These are phyloP conservation scores for Heliconius hewitsoni DNA, from an alignment of 1,140 invertebrate species.

Conservation along the genomic window DNA sequence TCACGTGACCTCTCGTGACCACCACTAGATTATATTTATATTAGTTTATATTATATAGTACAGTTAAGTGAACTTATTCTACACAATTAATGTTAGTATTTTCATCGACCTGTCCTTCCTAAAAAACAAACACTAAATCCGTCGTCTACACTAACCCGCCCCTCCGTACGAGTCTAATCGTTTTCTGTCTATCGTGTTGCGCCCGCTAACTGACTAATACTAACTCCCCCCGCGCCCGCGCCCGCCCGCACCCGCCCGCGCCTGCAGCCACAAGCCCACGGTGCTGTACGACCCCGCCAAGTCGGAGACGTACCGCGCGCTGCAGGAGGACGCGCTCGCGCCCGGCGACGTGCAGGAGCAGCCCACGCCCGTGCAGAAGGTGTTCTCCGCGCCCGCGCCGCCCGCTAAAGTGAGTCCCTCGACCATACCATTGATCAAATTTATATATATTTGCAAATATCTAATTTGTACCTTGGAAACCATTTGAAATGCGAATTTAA, in stretches of 20 bases:
- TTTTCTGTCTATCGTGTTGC: conserved; percentile 66
- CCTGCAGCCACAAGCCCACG: conserved; percentile 84
- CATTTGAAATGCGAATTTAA: no score
- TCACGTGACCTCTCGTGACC: conserved; percentile 46
- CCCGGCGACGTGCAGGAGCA: conserved; percentile 84
- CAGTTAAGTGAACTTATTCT: conserved; percentile 73
- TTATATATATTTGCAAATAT: no score
- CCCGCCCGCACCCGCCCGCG: conserved; percentile 50
- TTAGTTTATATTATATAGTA: conserved; percentile 45
- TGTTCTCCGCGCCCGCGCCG: conserved; percentile 87
- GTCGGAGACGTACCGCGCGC: conserved; percentile 91
- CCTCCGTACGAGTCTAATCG: conserved; percentile 56
- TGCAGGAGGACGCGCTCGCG: conserved; percentile 88
- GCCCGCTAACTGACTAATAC: conserved; percentile 77
- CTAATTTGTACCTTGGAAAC: no score
- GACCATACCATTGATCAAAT: no score
- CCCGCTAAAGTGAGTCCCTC: conserved; percentile 72
- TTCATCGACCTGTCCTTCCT: conserved; percentile 89
- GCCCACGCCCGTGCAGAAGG: conserved; percentile 86
- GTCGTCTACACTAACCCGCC: conserved; percentile 56
- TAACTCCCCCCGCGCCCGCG: conserved; percentile 56
- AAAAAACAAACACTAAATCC: conserved; percentile 86
- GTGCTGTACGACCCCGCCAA: conserved; percentile 90
- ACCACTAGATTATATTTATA: conserved; percentile 44
- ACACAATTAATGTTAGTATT: conserved; percentile 85